Conservation (phyloP, 1,140 invertebrate species). For the Leptinotarsa texana region DNA sequence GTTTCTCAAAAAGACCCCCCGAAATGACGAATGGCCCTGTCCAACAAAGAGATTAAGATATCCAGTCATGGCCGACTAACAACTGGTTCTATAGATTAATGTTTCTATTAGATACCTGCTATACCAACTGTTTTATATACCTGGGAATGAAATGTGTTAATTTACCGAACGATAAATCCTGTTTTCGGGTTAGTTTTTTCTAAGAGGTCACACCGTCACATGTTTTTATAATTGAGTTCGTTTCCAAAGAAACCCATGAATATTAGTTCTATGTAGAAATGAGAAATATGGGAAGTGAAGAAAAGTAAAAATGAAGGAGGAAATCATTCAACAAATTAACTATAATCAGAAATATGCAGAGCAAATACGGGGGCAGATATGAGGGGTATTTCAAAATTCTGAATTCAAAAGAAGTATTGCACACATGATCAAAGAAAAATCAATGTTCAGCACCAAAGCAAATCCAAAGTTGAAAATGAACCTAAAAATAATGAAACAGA, state of each 20-base stretch:
- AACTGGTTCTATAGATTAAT: slow-evolving; percentile 46
- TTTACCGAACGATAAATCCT: slow-evolving; percentile 31
- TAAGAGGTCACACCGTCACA: slow-evolving; percentile 26
- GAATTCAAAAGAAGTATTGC: no score
- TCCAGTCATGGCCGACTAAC: slow-evolving; percentile 37
- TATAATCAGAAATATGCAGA: no score
- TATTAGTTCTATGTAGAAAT: no score
- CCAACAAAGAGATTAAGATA: slow-evolving; percentile 47
- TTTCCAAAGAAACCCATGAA: not conserved
- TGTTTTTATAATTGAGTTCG: slow-evolving; percentile 12
- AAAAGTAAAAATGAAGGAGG: no score
- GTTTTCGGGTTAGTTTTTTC: slow-evolving; percentile 25
- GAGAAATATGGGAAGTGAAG: no score
- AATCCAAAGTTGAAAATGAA: no score
- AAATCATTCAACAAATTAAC: no score
- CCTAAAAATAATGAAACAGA: no score
- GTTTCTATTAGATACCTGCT: slow-evolving; percentile 41
- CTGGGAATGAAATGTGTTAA: slow-evolving; percentile 41
- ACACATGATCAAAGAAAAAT: no score
- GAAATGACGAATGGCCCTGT: slow-evolving; percentile 39
- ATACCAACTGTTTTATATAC: slow-evolving; percentile 28
- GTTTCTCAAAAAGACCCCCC: slow-evolving; percentile 35
- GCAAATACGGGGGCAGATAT: no score
- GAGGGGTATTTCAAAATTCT: no score
- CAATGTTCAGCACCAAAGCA: no score